phyloP scores from a whole-genome alignment of 1,140 invertebrate genomes.

The Prorops nasuta region DNA sequence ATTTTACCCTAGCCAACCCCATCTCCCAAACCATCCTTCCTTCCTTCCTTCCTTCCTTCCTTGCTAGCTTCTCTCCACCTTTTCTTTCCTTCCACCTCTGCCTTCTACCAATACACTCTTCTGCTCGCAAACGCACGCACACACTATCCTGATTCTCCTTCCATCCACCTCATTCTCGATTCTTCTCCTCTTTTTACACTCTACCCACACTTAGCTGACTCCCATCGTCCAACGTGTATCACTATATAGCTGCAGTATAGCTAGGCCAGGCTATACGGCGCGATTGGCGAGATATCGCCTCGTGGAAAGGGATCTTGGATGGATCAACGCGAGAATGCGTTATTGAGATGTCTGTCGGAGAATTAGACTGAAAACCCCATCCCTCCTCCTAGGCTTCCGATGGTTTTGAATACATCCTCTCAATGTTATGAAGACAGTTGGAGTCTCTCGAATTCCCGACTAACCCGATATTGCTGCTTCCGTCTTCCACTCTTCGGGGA shows the following conservation, averaged over 20 bases:
- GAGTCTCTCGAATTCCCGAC: too few species aligned
- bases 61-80: constrained; percentile 9
- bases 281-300: neutral
- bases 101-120: constrained; percentile 14
- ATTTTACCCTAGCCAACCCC: constrained; percentile 17
- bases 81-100: constrained; percentile 15
- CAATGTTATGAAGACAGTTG: neutral
- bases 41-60: constrained; percentile 13
- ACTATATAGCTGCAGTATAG: constrained; percentile 42
- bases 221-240: constrained; percentile 39
- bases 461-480: too few species aligned
- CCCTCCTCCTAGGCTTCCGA: constrained; percentile 1
- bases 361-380: constrained; percentile 35
- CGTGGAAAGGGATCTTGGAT: constrained; percentile 20
- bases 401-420: neutral
- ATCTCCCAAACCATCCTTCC: constrained; percentile 23
- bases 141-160: neutral
- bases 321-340: constrained; percentile 35
- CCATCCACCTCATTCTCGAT: constrained; percentile 13
- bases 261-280: constrained; percentile 11
- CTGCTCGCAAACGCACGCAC: neutral
- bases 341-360: constrained; percentile 50
- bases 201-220: constrained; percentile 21
- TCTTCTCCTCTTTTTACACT: constrained; percentile 15
- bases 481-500: too few species aligned